phyloP scores from a whole-genome alignment of 2,113 vertebrate genomes.

The Seriola dumerili region DNA sequence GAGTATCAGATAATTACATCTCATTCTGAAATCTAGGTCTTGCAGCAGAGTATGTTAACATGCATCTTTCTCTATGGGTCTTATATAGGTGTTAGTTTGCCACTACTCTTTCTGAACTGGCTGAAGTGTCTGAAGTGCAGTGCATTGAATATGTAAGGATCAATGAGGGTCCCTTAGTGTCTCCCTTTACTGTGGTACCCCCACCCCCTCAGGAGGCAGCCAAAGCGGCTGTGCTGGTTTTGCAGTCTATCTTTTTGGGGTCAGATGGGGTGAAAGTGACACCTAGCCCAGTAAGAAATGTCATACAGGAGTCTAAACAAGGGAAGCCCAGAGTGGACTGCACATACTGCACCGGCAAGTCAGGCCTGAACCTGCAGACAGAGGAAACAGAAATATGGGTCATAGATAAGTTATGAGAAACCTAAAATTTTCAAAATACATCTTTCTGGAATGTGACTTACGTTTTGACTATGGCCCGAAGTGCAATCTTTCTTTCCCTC shows the following conservation, averaged over 20 bases:
- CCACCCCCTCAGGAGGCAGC: slow-evolving; percentile 84
- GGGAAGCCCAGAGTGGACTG: slow-evolving; percentile 91
- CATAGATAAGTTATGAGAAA: background rate
- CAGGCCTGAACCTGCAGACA: slow-evolving; percentile 84
- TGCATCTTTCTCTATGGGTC: slow-evolving; percentile 19
- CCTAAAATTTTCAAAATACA: background rate
- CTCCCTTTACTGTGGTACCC: slow-evolving; percentile 33
- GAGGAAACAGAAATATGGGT: slow-evolving; percentile 19
- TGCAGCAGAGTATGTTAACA: background rate
- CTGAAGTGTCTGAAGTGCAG: slow-evolving; percentile 62
- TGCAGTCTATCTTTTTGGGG: slow-evolving; percentile 92
- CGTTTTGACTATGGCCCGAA: slow-evolving; percentile 95
- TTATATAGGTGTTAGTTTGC: slow-evolving; percentile 15
- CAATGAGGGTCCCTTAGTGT: slow-evolving; percentile 35
- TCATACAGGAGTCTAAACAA: slow-evolving; percentile 91
- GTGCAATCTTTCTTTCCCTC: slow-evolving; percentile 90
- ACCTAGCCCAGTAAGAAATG: slow-evolving; percentile 90
- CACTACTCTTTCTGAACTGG: slow-evolving; percentile 41
- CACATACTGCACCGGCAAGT: slow-evolving; percentile 89
- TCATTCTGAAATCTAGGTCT: slow-evolving; percentile 16
- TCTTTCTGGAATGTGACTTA: slow-evolving; percentile 77
- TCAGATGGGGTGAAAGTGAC: slow-evolving; percentile 87
- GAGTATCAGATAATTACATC: slow-evolving; percentile 30
- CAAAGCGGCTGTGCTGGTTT: slow-evolving; percentile 89
- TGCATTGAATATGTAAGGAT: slow-evolving; percentile 56